Percentiles rank a stretch among this genome's conserved stretches.
These are phyloP conservation scores for Drosophila mayaguana DNA, from an alignment of 2,888 invertebrate genomes.

Conservation along the genomic window DNA sequence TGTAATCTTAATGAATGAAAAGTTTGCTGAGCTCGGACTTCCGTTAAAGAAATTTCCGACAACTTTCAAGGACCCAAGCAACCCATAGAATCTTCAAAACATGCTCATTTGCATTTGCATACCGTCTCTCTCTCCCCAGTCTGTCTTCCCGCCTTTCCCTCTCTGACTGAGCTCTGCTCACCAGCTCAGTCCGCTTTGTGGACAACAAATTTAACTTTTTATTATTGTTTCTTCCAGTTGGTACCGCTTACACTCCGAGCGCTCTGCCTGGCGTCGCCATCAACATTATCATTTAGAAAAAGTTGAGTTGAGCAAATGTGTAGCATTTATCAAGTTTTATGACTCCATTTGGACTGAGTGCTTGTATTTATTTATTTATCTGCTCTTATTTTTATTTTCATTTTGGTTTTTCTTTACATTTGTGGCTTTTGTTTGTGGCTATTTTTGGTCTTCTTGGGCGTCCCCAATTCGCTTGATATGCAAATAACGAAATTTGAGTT, in stretches of 20 bases:
- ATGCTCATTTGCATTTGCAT: slow-evolving; percentile 15
- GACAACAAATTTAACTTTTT: slow-evolving; percentile 43
- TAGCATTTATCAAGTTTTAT: slow-evolving; percentile 75
- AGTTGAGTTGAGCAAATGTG: slow-evolving; percentile 51
- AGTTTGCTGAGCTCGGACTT: not conserved
- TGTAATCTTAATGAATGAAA: not conserved
- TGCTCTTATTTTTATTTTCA: slow-evolving; percentile 2
- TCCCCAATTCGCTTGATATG: slow-evolving; percentile 68
- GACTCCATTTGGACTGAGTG: slow-evolving; percentile 61
- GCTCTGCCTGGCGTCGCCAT: slow-evolving; percentile 32
- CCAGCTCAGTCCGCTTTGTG: not conserved
- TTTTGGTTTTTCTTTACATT: not conserved
- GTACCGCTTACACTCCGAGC: slow-evolving; percentile 38
- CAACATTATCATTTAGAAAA: slow-evolving; percentile 52
- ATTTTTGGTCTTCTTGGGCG: slow-evolving; percentile 25
- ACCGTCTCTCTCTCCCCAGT: not conserved
- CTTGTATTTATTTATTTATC: slow-evolving; percentile 16
- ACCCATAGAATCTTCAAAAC: not conserved
- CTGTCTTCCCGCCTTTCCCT: not conserved
- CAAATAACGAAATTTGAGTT: slow-evolving; percentile 69
- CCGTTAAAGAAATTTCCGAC: not conserved
- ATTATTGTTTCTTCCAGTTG: slow-evolving; percentile 44
- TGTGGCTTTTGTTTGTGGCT: not conserved
- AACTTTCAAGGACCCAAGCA: not conserved
- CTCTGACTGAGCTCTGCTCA: not conserved